phyloP scores from a whole-genome alignment of 2,888 invertebrate genomes.

The Xanthorhoe spadicearia region DNA sequence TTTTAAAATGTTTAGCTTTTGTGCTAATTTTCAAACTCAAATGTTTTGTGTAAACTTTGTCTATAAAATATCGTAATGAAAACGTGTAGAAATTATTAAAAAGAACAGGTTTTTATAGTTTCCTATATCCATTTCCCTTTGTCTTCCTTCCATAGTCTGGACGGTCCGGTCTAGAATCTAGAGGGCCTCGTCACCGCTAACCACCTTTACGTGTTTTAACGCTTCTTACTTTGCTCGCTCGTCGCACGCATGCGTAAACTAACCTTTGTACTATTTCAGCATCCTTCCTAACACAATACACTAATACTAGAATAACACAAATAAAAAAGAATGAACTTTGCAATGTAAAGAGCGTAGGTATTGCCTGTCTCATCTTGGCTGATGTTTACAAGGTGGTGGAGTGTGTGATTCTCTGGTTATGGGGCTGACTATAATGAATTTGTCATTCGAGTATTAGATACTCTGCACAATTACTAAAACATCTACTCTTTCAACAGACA shows the following conservation, averaged over 20 bases:
- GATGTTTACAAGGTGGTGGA: slow-evolving; percentile 52
- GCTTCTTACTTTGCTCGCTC: slow-evolving; percentile 78
- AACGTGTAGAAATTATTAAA: not conserved
- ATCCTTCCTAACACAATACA: slow-evolving; percentile 77
- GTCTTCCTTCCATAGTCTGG: slow-evolving; percentile 48
- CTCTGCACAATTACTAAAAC: slow-evolving; percentile 19
- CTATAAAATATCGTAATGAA: not conserved
- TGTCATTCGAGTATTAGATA: slow-evolving; percentile 10
- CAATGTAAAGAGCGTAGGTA: slow-evolving; percentile 39
- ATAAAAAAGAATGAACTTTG: slow-evolving; percentile 45
- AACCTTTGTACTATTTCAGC: slow-evolving; percentile 82
- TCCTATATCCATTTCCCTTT: slow-evolving; percentile 27
- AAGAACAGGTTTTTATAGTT: slow-evolving; percentile 10
- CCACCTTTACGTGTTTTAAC: slow-evolving; percentile 63
- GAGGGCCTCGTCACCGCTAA: slow-evolving; percentile 72
- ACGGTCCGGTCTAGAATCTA: slow-evolving; percentile 45
- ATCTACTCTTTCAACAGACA: slow-evolving; percentile 23
- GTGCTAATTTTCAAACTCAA: not conserved
- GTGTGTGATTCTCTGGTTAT: slow-evolving; percentile 44
- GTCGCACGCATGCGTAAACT: slow-evolving; percentile 81
- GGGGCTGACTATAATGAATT: slow-evolving; percentile 34
- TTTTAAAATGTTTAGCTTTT: not conserved
- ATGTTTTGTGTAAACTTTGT: not conserved
- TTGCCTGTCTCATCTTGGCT: slow-evolving; percentile 69
- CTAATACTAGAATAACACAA: slow-evolving; percentile 59